Evolutionary conservation across 2,888 invertebrate genomes (phyloP).

Genomic region (Lepidonotus clava): DNA sequence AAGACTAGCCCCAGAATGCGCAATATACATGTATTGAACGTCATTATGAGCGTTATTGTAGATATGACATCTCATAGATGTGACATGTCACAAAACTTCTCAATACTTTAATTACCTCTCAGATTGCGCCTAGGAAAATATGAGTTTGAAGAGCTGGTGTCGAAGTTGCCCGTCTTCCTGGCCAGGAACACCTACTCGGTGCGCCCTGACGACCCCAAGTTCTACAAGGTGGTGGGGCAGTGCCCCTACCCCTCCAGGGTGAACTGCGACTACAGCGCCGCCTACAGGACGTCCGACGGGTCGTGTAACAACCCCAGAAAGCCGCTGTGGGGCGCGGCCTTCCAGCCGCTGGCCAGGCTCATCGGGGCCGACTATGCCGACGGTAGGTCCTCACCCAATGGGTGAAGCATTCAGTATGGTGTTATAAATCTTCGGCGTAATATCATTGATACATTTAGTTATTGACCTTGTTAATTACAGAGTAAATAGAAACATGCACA

Average conservation of each 20-base stretch:
- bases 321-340: slow-evolving; percentile 65
- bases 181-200: neutral
- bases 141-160: neutral
- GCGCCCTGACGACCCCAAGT: neutral
- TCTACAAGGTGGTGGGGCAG: neutral
- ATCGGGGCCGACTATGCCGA: slow-evolving; percentile 65
- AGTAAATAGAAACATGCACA: too few relatives aligned
- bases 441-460: too few relatives aligned
- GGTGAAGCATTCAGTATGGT: too few relatives aligned
- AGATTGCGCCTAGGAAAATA: neutral
- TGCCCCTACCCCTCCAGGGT: slow-evolving; percentile 11
- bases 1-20: too few relatives aligned
- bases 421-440: too few relatives aligned
- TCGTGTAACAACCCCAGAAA: slow-evolving; percentile 67
- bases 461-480: too few relatives aligned
- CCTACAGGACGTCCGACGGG: slow-evolving; percentile 65
- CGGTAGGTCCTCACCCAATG: slow-evolving; percentile 65
- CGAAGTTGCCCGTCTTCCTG: neutral
- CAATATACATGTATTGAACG: too few relatives aligned
- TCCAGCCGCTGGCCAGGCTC: slow-evolving; percentile 66
- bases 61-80: too few relatives aligned
- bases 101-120: neutral
- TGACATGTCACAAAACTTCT: too few relatives aligned
- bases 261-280: slow-evolving; percentile 54
- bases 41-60: too few relatives aligned